Evolutionary conservation across 2,113 vertebrate genomes (phyloP), one percentile per base, ranked within the genome.

Genomic region (Anoura caudifer): DNA sequence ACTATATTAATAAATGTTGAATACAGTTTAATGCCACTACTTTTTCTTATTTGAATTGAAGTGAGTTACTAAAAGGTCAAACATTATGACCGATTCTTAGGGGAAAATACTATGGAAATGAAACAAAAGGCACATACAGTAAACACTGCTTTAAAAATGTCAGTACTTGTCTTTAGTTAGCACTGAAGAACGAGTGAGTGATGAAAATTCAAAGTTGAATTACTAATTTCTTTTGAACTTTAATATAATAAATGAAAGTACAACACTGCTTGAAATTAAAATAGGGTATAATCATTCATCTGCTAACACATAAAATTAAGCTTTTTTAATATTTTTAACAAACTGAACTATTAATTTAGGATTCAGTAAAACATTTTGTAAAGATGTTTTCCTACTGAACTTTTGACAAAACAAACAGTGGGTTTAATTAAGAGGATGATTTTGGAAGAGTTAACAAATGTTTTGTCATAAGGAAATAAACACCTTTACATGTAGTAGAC

Each of bases 21-120:
- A 16, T 77, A 80, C 19, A 80, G 12, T 38, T 92, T 80, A 96
- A 94, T 90, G 95, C 36, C 95, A 97, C 88, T 90, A 76, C 31
- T 70, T 96, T 91, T 96, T 96, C 86, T 94, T 92, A 90, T 87
- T 91, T 88, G 61, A 90, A 92, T 54, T 75, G 43, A 91, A 96
- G 76, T 94, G 73, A 95, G 59, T 96, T 95, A 83, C 92, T 92
- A 95, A 97, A 97, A 97, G 93, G 91, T 97, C 95, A 97, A 47
- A 70, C 28, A 72, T 91, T 90, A 88, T 0, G 20, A 61, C 65
- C 80, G 33, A 28, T 88, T 92, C 70, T 89, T 84, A 61, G 47
- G 43, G 28, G 86, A 92, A 65, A 50, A 56, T 45, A 31, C 17
- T 63, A 52, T 26, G 61, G 31, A 95, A 95, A 79, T 90, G n/a